Evolutionary conservation across 2,113 vertebrate species (phyloP), one percentile per base, ranked within the genome.

Genomic region (Actinemys pallida): DNA sequence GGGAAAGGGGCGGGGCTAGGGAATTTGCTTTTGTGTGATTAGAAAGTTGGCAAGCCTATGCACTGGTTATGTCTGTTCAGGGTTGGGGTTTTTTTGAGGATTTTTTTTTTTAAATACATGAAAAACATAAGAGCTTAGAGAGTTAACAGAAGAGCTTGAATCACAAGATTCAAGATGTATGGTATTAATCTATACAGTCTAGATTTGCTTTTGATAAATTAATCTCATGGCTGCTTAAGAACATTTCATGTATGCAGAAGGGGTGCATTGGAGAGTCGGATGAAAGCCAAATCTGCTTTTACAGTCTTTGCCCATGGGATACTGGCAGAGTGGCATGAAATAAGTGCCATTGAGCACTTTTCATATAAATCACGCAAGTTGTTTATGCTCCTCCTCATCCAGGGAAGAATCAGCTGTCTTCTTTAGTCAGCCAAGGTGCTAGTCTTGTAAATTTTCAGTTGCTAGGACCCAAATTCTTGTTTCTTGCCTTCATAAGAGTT

Each of bases 271-370:
- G 39, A 76, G 42, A 25, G 42, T 45, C 5, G 7, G 11, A 52
- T 93, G 89, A 96, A 97, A 97, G 65, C 31, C 1, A 7, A 83
- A 83, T 94, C 92, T 94, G 76, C 76, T 95, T 96, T 95, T 93
- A 93, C 59, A 69, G 54, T 52, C 65, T n/a, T 39, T 72, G 65
- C 9, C 65, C 81, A 49, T 83, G 75, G 39, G 12, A 27, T 87
- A 89, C 93, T 83, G 91, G 86, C 59, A 90, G 81, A 92, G 93
- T 94, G 87, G 87, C 35, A 65, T 87, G 69, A 86, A 52, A 93
- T 62, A 24, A 1, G 59, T 65, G 35, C 91, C 91, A 93, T 79
- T 69, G 94, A 95, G 91, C 5, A 2, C 81, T 93, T 47, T 24
- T 92, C 86, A 25, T 17, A 6, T 0, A 80, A 81, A 69, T 88